Conservation (phyloP, 2,888 invertebrate species). For the Homarus gammarus region DNA sequence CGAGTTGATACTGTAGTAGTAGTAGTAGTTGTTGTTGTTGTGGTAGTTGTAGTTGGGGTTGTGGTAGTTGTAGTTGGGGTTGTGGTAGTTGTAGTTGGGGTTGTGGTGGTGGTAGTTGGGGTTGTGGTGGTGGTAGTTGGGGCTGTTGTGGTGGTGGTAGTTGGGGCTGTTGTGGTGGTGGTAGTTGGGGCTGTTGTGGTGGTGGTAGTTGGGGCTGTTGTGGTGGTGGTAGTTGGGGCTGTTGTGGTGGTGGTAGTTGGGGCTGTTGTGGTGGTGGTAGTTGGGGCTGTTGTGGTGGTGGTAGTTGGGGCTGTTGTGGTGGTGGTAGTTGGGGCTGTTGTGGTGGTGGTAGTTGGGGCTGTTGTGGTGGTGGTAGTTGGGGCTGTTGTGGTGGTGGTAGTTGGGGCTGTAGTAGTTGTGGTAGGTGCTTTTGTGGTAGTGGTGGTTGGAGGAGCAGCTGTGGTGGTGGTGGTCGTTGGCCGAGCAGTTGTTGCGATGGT, state of each 20-base stretch:
- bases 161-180: neutral
- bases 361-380: neutral
- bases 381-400: constrained; percentile 10
- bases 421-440: neutral
- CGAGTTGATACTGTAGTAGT: constrained; percentile 19
- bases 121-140: neutral
- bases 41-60: neutral
- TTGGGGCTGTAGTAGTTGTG: neutral
- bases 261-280: neutral
- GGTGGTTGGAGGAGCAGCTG: neutral
- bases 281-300: neutral
- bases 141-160: neutral
- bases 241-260: constrained; percentile 6
- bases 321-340: neutral
- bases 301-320: neutral
- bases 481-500: neutral
- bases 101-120: too few relatives aligned
- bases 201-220: neutral
- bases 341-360: neutral
- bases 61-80: neutral
- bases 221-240: neutral
- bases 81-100: too few relatives aligned
- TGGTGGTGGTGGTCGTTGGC: neutral
- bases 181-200: neutral
- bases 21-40: neutral